phyloP scores from a whole-genome alignment of 1,140 invertebrate genomes.

The Magallana angulata region DNA sequence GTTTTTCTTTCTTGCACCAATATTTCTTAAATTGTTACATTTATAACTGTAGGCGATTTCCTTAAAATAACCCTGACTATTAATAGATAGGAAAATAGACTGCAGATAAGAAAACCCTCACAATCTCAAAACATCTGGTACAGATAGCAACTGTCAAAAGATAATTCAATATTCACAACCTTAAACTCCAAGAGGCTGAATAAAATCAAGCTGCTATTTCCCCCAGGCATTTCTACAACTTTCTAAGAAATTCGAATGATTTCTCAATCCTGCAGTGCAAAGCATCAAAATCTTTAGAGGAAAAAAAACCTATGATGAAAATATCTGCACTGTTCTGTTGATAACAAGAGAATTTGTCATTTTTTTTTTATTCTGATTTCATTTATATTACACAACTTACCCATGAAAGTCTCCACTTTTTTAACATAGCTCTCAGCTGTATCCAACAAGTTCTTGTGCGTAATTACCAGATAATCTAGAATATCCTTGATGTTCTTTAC shows the following conservation, averaged over 20 bases:
- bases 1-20: no score
- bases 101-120: neutral
- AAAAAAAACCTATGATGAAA: neutral
- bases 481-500: slow-evolving; percentile 2
- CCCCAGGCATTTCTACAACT: neutral
- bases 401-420: slow-evolving; percentile 22
- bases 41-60: neutral
- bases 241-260: neutral
- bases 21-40: no score
- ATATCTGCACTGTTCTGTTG: neutral
- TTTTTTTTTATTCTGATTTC: neutral
- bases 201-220: neutral
- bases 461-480: slow-evolving; percentile 8
- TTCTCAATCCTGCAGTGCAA: neutral
- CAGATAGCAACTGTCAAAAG: slow-evolving; percentile 33
- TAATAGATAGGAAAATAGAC: neutral
- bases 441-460: neutral
- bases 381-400: slow-evolving; percentile 1
- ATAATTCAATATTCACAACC: neutral
- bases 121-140: slow-evolving; percentile 8
- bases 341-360: neutral
- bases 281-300: neutral
- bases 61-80: neutral
- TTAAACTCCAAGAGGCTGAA: neutral
- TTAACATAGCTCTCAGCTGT: neutral